These are phyloP conservation scores for Apodemia zela DNA, from an alignment of 2,888 invertebrate species.

Conservation along the genomic window DNA sequence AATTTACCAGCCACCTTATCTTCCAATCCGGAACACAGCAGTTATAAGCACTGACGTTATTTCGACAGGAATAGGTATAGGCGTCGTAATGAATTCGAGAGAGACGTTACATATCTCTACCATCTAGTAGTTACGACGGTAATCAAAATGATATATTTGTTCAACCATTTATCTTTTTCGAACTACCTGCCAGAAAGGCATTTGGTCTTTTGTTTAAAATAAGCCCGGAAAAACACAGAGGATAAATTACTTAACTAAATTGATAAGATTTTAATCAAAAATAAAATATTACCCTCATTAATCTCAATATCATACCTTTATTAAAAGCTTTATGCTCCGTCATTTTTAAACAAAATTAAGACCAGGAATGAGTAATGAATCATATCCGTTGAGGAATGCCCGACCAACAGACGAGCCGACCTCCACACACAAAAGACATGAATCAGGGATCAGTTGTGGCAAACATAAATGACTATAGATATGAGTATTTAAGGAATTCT, in stretches of 20 bases:
- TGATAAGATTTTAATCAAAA: background rate
- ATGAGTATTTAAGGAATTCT: too few species aligned
- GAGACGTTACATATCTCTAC: too few species aligned
- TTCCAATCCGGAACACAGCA: too few species aligned
- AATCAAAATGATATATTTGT: too few species aligned
- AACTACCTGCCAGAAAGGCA: background rate
- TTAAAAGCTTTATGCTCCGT: background rate
- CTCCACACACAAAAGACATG: constrained; percentile 42
- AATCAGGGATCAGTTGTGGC: constrained; percentile 40
- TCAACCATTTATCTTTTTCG: background rate
- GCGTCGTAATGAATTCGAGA: too few species aligned
- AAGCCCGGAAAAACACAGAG: background rate
- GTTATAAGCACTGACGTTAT: too few species aligned
- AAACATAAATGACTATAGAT: too few species aligned
- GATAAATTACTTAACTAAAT: background rate
- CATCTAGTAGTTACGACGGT: too few species aligned
- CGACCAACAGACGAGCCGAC: constrained; percentile 44
- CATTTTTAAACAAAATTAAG: background rate
- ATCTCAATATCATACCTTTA: background rate
- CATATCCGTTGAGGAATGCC: constrained; percentile 41
- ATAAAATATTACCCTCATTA: background rate
- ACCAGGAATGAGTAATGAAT: constrained; percentile 40
- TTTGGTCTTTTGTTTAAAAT: background rate
- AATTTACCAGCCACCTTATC: too few species aligned
- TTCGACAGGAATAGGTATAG: too few species aligned